A percentile compares a stretch with the other conserved stretches of the same genome.
phyloP scores from a whole-genome alignment of 2,888 invertebrate species.

The Drosophila kokeensis region DNA sequence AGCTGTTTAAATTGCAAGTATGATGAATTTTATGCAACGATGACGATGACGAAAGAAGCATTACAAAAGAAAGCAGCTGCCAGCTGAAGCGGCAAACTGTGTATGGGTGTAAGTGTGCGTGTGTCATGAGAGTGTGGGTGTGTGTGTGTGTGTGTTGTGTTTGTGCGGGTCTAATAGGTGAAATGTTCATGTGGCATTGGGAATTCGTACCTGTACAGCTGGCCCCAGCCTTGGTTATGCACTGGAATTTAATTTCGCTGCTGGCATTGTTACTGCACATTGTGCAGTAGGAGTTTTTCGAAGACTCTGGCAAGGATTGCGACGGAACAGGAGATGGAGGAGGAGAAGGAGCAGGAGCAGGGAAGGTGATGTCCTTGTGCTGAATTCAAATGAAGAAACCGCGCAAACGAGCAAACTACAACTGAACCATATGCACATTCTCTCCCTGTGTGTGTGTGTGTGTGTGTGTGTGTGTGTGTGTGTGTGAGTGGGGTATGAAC shows the following conservation, averaged over 20 bases:
- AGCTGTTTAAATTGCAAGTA: slow-evolving; percentile 79
- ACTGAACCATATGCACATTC: slow-evolving; percentile 67
- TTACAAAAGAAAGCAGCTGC: slow-evolving; percentile 22
- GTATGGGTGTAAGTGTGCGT: slow-evolving; percentile 17
- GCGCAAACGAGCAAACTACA: slow-evolving; percentile 52
- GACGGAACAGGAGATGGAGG: neutral
- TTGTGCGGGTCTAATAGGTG: slow-evolving; percentile 68
- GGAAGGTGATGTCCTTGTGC: slow-evolving; percentile 65
- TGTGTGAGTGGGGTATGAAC: slow-evolving; percentile 21
- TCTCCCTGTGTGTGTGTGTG: slow-evolving; percentile 10
- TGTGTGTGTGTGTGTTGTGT: slow-evolving; percentile 1
- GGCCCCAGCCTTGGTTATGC: slow-evolving; percentile 69
- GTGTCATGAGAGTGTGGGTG: slow-evolving; percentile 24
- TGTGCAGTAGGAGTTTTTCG: slow-evolving; percentile 42
- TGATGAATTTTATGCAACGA: slow-evolving; percentile 74
- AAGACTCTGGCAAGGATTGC: slow-evolving; percentile 6
- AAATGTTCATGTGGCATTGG: slow-evolving; percentile 67
- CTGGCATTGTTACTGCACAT: slow-evolving; percentile 69
- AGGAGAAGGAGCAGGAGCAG: slow-evolving; percentile 4
- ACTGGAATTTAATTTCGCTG: slow-evolving; percentile 81
- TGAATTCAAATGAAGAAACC: slow-evolving; percentile 81
- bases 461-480: neutral
- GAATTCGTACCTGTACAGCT: slow-evolving; percentile 51
- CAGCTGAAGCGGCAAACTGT: slow-evolving; percentile 41
- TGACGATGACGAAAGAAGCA: slow-evolving; percentile 24